A percentile compares a stretch with the other conserved stretches of the same genome.
These are phyloP conservation scores for Brachyistius frenatus DNA, from an alignment of 2,113 vertebrate species.

Conservation along the genomic window DNA sequence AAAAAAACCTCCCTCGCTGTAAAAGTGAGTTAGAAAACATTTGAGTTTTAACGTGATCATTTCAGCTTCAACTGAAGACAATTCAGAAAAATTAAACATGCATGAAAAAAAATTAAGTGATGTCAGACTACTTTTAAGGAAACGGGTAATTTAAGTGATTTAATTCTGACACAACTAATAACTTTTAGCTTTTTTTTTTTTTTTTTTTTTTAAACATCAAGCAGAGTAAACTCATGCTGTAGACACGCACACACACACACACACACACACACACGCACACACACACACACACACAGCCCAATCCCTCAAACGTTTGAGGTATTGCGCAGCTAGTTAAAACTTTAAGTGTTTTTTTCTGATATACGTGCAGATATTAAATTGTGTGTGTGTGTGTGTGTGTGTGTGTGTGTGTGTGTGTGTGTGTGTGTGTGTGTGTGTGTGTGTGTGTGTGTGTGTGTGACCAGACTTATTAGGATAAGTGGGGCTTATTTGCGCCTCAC, in stretches of 20 bases:
- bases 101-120: too few relatives aligned
- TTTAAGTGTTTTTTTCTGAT: background rate
- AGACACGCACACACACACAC: too few relatives aligned
- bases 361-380: background rate
- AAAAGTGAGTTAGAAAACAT: background rate
- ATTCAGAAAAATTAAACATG: too few relatives aligned
- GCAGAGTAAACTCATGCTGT: too few relatives aligned
- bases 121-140: background rate
- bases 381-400: background rate
- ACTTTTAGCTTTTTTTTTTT: too few relatives aligned
- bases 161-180: too few relatives aligned
- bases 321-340: background rate
- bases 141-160: background rate
- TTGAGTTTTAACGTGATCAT: background rate
- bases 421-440: background rate
- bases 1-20: background rate
- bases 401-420: background rate
- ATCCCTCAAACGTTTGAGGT: background rate
- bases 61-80: background rate
- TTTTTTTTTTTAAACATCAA: too few relatives aligned
- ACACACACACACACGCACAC: too few relatives aligned
- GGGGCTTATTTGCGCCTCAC: constrained; percentile 15
- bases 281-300: background rate
- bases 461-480: constrained; percentile 4
- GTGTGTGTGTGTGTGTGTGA: background rate